These are phyloP conservation scores for Myiotriccus ornatus DNA, from an alignment of 2,797 vertebrate species.

Conservation along the genomic window DNA sequence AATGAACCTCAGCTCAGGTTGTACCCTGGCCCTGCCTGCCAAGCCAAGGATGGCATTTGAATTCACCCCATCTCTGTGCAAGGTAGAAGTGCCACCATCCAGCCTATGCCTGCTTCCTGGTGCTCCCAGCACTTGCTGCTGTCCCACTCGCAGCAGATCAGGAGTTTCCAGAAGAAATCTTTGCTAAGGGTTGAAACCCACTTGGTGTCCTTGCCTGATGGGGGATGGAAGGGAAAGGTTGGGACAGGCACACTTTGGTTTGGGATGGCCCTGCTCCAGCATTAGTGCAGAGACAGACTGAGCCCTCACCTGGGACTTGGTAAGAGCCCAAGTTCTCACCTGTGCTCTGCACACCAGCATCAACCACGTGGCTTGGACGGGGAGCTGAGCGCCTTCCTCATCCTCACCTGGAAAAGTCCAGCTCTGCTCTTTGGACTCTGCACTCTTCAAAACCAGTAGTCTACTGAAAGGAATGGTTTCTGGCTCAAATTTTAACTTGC, in stretches of 20 bases:
- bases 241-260: fast-evolving
- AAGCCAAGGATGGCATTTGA: background rate
- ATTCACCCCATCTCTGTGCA: background rate
- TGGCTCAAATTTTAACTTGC: background rate
- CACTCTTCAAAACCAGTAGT: background rate
- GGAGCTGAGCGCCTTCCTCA: background rate
- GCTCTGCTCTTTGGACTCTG: background rate
- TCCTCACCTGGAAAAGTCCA: background rate
- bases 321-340: background rate
- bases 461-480: background rate
- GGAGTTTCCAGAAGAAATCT: background rate
- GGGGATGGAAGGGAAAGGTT: background rate
- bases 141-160: background rate
- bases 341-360: background rate
- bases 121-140: background rate
- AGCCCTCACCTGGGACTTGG: slow-evolving; percentile 4
- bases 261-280: background rate
- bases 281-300: background rate
- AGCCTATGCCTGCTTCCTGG: fast-evolving
- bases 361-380: fast-evolving
- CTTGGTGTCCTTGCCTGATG: fast-evolving
- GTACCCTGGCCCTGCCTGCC: background rate
- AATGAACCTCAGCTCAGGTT: background rate
- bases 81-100: background rate
- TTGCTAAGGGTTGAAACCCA: background rate